These are phyloP conservation scores for Drosophila nigritarsus DNA, from an alignment of 2,888 invertebrate species.

Conservation along the genomic window DNA sequence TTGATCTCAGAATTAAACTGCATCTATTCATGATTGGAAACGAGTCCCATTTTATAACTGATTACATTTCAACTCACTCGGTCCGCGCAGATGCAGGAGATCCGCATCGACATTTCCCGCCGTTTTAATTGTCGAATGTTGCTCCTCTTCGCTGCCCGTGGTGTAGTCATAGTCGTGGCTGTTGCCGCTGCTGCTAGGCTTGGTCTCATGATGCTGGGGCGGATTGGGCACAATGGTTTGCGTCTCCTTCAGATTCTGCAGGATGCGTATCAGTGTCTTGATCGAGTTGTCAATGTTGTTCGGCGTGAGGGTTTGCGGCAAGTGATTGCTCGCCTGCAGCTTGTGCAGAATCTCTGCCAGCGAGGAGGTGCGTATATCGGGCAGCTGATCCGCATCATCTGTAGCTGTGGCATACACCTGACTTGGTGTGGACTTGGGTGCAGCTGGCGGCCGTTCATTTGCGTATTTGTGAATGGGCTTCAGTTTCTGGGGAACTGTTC, in stretches of 20 bases:
- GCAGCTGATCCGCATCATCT: conserved; percentile 78
- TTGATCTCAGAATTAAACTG: no score
- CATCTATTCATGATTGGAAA: no score
- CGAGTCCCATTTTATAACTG: no score
- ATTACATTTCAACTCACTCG: conserved; percentile 65
- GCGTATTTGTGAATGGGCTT: conserved; percentile 76
- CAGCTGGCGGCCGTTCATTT: conserved; percentile 36
- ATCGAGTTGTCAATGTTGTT: conserved; percentile 93
- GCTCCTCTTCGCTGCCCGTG: conserved; percentile 71
- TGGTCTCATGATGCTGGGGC: conserved; percentile 81
- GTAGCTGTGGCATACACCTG: conserved; percentile 4
- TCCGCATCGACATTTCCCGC: conserved; percentile 40
- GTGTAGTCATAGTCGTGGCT: conserved; percentile 81
- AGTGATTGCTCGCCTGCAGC: conserved; percentile 90
- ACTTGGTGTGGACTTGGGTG: conserved; percentile 31
- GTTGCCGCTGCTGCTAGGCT: conserved; percentile 24
- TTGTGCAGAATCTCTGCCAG: conserved; percentile 89
- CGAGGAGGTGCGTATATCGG: conserved; percentile 84
- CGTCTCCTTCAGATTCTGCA: conserved; percentile 88
- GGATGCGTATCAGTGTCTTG: conserved; percentile 90
- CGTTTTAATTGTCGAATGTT: conserved; percentile 24
- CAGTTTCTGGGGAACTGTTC: conserved; percentile 65
- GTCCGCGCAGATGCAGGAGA: conserved; percentile 56
- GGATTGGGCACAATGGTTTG: conserved; percentile 83
- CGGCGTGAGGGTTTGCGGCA: conserved; percentile 91